These are phyloP conservation scores for Entelurus aequoreus DNA, from an alignment of 2,113 vertebrate species.

Conservation along the genomic window DNA sequence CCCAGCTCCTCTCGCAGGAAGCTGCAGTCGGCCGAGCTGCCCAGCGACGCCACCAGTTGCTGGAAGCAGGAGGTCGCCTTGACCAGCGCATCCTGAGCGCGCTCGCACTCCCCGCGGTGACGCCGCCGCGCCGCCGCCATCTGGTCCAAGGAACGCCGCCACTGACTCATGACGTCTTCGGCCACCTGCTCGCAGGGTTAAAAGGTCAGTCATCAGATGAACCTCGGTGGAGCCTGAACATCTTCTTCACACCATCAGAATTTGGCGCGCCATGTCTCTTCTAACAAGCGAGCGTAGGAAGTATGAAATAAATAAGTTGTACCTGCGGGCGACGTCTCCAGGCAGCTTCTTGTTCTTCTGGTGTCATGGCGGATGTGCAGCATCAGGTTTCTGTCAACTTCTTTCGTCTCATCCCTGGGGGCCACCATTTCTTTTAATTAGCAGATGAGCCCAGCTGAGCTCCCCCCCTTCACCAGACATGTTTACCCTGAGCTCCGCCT, in stretches of 20 bases:
- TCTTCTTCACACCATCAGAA: no score
- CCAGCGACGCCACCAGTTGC: conserved; percentile 69
- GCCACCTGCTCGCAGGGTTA: background rate
- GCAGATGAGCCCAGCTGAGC: conserved; percentile 30
- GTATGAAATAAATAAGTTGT: background rate
- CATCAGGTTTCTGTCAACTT: background rate
- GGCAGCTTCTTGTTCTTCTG: conserved; percentile 12
- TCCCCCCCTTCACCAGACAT: no score
- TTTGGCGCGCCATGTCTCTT: no score
- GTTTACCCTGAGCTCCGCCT: conserved; percentile 4
- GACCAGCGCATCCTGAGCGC: conserved; percentile 59
- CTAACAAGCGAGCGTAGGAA: no score
- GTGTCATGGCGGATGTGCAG: conserved; percentile 1
- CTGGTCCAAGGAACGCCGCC: conserved; percentile 62
- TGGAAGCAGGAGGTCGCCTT: conserved; percentile 65
- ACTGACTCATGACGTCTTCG: conserved; percentile 55
- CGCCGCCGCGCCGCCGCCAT: conserved; percentile 40
- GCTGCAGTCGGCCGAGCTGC: conserved; percentile 61
- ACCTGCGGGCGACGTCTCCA: conserved; percentile 8
- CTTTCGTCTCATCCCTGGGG: conserved; percentile 16
- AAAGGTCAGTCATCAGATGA: no score
- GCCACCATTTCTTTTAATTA: conserved; percentile 37
- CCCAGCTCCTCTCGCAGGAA: conserved; percentile 66
- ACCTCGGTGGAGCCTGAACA: no score
- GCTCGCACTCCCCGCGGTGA: conserved; percentile 59